A percentile compares a stretch with the other conserved stretches of the same genome.
These are phyloP conservation scores for Lethenteron reissneri DNA, from an alignment of 2,113 vertebrate genomes.

Conservation along the genomic window DNA sequence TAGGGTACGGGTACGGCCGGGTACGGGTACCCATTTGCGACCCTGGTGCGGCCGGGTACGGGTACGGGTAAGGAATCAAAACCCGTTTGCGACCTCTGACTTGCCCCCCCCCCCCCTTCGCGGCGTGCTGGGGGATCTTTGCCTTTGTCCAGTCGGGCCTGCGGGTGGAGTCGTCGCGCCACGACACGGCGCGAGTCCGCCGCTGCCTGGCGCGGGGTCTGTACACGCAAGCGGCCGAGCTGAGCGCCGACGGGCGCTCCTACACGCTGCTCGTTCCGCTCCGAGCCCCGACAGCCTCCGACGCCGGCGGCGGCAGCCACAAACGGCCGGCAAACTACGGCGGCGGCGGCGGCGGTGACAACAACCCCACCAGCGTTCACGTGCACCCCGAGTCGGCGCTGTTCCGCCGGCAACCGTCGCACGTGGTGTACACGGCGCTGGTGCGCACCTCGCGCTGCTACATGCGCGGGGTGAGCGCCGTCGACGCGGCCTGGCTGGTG, in stretches of 20 bases:
- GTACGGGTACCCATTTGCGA: too few relatives aligned
- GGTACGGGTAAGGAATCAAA: too few relatives aligned
- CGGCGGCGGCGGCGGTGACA: conserved; percentile 9
- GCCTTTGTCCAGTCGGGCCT: conserved; percentile 37
- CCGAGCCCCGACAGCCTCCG: too few relatives aligned
- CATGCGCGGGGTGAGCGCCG: conserved; percentile 71
- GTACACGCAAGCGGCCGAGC: conserved; percentile 60
- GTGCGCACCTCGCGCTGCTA: conserved; percentile 71
- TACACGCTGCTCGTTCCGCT: conserved; percentile 22
- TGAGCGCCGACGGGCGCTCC: conserved; percentile 56
- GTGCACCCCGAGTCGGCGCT: conserved; percentile 84
- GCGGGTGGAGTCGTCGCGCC: conserved; percentile 41
- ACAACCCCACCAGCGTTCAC: conserved; percentile 47
- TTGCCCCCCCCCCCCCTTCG: too few relatives aligned
- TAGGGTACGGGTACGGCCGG: too few relatives aligned
- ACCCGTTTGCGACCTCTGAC: too few relatives aligned
- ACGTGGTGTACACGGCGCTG: conserved; percentile 57
- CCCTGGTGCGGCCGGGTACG: too few relatives aligned
- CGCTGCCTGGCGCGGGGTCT: conserved; percentile 72
- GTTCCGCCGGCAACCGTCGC: conserved; percentile 63
- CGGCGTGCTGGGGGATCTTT: neutral
- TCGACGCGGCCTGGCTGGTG: conserved; percentile 60
- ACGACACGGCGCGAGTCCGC: conserved; percentile 33
- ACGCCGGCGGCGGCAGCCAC: too few relatives aligned
- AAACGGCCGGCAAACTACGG: too few relatives aligned